Evolutionary conservation across 2,797 vertebrate species (phyloP), one percentile per base, ranked within the genome.

Genomic region (Schizothorax lantsangensis): DNA sequence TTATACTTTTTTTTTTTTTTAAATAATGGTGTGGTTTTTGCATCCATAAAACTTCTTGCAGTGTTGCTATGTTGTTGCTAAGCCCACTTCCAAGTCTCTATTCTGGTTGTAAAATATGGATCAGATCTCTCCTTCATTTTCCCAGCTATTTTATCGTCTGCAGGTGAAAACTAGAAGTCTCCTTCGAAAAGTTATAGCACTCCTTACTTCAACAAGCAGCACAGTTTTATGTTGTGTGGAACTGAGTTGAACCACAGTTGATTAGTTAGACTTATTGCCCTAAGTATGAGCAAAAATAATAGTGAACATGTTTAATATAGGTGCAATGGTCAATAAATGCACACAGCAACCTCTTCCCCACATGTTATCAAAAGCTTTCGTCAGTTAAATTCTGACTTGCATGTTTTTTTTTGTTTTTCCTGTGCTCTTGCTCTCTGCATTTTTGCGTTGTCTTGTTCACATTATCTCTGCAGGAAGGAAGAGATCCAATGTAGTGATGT

Each of bases 391-490:
- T 85, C 49, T 86, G 69, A 86, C 45, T 73, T 72, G 66, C 49
- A 54, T 77, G 77, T 2, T 21, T 54, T 54, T 45, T 62, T 62
- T 62, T 33, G 82, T 62, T 59, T 74, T 54, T 45, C 83, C 54
- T 74, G 54, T 66, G 17, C 86, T 73, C 62, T 66, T 38, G 33
- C 74, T 72, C 40, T 54, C 45, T 68, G 52, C 66, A 57, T 83
- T 85, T 71, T n/a, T 85, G 47, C 21, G 69, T 86, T 84, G 64
- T 87, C n/a, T 86, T 84, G 38, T 86, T 78, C 52, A 64, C 72
- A 83, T 82, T 89, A 88, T 90, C 89, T 86, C 78, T 84, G 84
- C 88, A 90, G 90, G 88, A 90, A 91, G 89, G 85, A 89, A 91
- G 81, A 86, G 88, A 90, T 90, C 89, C 89, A 89, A 88, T 92